Base-by-base conservation (phyloP, 2,888 invertebrate species). In the Amblyjoppa fuscipennis region DNA sequence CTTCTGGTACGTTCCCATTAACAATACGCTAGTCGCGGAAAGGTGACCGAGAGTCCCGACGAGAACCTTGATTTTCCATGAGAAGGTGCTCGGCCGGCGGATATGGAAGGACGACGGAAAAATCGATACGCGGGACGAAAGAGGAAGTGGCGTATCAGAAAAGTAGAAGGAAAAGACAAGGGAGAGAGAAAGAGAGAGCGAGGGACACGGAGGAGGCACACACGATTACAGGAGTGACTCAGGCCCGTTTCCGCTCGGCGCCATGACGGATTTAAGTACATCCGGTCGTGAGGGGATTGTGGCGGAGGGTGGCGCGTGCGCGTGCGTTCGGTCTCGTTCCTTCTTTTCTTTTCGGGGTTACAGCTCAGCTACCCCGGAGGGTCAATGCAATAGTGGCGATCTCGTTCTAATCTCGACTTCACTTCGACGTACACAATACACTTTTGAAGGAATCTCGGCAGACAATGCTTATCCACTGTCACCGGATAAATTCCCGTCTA, bases 191-290 rank as follows among this genome's bases (percentile, higher is more conserved):
- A 90, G 90, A 88, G 89, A 89, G 90, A 89, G 89, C 89, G 89
- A 89, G 87, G 88, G 88, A 81, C 45, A 49, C 45, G 90, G 89
- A 90, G 91, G 90, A 90, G 91, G 88, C 89, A 89, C 85, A 75
- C 82, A 85, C 92, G 92, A 92, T 92, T 92, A 92, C 92, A 90
- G 91, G 91, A 92, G 91, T 92, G 92, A 92, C 92, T 92, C 92
- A 92, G 92, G 90, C 83, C 90, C 89, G 92, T 92, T 92, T 92
- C 92, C 92, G 92, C 91, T 92, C 88, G 92, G 89, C 92, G 92
- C 92, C 92, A 92, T 92, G 92, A 92, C 92, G 91, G 92, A 92
- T 92, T 92, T 92, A 92, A 92, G 92, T 92, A 92, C 92, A 92
- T 92, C 92, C 92, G 92, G 90, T 87, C 41, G 77, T 77, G 78